These are phyloP conservation scores for Zaprionus bogoriensis DNA, from an alignment of 2,888 invertebrate genomes.

Conservation along the genomic window DNA sequence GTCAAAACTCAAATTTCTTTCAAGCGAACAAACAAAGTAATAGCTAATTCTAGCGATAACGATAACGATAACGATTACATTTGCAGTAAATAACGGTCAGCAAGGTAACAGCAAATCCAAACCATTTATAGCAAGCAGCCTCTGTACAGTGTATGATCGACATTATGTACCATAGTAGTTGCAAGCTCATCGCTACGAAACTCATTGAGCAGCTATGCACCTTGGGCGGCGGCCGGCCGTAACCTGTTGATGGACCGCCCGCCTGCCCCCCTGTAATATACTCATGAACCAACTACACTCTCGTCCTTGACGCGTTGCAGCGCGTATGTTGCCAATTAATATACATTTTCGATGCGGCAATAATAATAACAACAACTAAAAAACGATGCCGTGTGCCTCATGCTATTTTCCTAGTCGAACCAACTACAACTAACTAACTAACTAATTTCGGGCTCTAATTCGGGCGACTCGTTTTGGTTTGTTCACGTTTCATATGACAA, in stretches of 20 bases:
- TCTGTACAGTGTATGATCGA: constrained; percentile 9
- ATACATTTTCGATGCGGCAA: too few species aligned
- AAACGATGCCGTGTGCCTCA: too few species aligned
- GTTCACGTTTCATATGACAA: constrained; percentile 64
- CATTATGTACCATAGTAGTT: constrained; percentile 35
- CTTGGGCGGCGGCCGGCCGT: neutral
- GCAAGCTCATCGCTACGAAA: constrained; percentile 54
- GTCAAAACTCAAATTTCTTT: constrained; percentile 59
- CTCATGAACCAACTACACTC: too few species aligned
- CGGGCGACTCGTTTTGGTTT: constrained; percentile 73
- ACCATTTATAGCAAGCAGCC: constrained; percentile 9
- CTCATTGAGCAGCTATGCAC: constrained; percentile 26
- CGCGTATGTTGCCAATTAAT: too few species aligned
- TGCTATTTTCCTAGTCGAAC: too few species aligned
- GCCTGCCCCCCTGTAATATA: too few species aligned
- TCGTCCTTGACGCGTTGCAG: too few species aligned
- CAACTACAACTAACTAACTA: too few species aligned
- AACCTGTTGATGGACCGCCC: too few species aligned
- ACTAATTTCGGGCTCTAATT: too few species aligned
- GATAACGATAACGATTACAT: constrained; percentile 29
- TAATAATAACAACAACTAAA: too few species aligned
- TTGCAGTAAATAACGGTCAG: constrained; percentile 17
- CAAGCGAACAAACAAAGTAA: constrained; percentile 40
- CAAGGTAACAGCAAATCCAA: constrained; percentile 34
- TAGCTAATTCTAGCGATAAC: constrained; percentile 27